Evolutionary conservation across 2,888 invertebrate species (phyloP), one percentile per base, ranked within the genome.

Genomic region (Aphodius sticticus): DNA sequence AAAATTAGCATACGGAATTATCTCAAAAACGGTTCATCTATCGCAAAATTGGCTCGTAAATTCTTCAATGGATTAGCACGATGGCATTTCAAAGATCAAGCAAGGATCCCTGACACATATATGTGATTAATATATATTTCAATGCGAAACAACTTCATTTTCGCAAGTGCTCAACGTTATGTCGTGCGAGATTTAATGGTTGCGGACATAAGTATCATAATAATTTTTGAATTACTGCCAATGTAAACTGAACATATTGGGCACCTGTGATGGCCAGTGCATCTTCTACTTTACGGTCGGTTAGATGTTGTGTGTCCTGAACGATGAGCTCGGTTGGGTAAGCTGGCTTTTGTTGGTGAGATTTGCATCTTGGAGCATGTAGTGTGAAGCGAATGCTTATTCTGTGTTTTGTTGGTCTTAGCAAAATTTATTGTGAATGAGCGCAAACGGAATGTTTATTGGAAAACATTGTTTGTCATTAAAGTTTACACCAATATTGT

Each of bases 301-400:
- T 36, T 37, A 35, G 74, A 78, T 78, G 78, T 78, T 78, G 36
- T 78, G 78, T 53, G 71, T 78, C 36, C 72, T 78, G 26, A 72
- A 71, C 36, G 70, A 69, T 15, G 74, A 72, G n/a, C 53, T 78
- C 9, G 74, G 74, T 69, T 78, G 78, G 78, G 78, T 78, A 71
- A 53, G 78, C 26, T 38, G 53, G 38, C 15, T 26, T 26, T 26
- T 26, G 26, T 26, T 26, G 26, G 26, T 26, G 26, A 26, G 3
- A 26, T 26, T 26, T 26, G 26, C 26, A 26, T 26, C 3, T 26
- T 53, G 7, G 7, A 53, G 7, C 53, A 1, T 12, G 12, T 5
- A 53, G 53, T 7, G 53, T 53, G 53, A 26, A 1, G 26, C 26
- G 0, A 53, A 53, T 2, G 12, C 1, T 53, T 9, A 5, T 53